Conservation (phyloP, 53 echinoderm and acorn worm genomes). For the Hippasteria phrygiana region DNA sequence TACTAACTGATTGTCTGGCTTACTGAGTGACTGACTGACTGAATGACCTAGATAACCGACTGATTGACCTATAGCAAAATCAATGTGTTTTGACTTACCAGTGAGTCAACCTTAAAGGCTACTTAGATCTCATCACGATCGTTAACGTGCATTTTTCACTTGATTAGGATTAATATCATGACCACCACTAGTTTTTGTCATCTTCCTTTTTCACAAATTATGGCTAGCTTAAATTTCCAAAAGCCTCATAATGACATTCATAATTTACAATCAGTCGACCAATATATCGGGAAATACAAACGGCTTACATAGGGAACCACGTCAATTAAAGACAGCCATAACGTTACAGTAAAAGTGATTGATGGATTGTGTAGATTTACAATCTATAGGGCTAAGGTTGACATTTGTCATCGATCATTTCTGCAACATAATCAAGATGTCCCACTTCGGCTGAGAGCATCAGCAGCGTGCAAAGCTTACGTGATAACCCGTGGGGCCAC, state of each 20-base stretch:
- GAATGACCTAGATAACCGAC: not conserved
- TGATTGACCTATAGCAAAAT: too few relatives aligned
- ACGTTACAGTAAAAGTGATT: not conserved
- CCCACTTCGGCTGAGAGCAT: not conserved
- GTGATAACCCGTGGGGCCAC: not conserved
- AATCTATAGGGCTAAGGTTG: not conserved
- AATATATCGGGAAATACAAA: not conserved
- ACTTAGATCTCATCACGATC: too few relatives aligned
- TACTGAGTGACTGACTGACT: not conserved
- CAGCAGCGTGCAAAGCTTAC: not conserved
- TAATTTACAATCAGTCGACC: not conserved
- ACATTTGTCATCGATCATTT: not conserved
- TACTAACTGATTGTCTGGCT: not conserved
- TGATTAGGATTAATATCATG: too few relatives aligned
- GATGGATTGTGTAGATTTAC: not conserved
- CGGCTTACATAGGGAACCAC: not conserved
- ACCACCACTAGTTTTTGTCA: not conserved
- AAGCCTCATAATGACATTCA: not conserved
- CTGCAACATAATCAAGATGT: not conserved
- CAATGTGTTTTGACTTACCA: too few relatives aligned
- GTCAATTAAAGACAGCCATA: not conserved
- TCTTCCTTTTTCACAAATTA: not conserved
- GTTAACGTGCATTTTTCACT: too few relatives aligned
- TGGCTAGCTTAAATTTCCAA: not conserved
- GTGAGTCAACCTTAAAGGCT: too few relatives aligned